Percentiles rank a stretch among this genome's conserved stretches.
phyloP scores from a whole-genome alignment of 1,140 invertebrate genomes.

The Caenorhabditis brenneri region DNA sequence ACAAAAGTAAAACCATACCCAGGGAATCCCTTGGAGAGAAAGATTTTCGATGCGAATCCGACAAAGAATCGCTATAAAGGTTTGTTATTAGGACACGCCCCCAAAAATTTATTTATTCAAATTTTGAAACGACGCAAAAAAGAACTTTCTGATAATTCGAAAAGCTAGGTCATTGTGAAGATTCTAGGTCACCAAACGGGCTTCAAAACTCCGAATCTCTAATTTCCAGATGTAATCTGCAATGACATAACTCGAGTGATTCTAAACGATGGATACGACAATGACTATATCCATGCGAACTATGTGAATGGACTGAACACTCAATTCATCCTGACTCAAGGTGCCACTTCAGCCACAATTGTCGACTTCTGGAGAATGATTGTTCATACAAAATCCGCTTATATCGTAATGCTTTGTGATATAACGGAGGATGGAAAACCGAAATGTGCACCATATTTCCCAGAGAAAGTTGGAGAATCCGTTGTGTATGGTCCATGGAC shows the following conservation, averaged over 20 bases:
- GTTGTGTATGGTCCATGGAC: neutral
- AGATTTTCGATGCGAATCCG: constrained; percentile 25
- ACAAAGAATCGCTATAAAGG: constrained; percentile 28
- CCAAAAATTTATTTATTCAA: too few species aligned
- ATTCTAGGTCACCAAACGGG: too few species aligned
- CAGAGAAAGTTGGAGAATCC: constrained; percentile 30
- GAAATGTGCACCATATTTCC: constrained; percentile 71
- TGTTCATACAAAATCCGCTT: constrained; percentile 71
- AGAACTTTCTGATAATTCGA: too few species aligned
- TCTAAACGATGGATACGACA: constrained; percentile 41
- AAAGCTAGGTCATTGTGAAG: too few species aligned
- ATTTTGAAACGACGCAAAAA: too few species aligned
- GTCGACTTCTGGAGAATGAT: constrained; percentile 73
- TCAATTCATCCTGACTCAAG: neutral
- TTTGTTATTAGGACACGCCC: too few species aligned
- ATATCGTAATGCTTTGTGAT: constrained; percentile 73
- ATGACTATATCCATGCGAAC: constrained; percentile 57
- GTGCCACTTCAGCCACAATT: constrained; percentile 67
- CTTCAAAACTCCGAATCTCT: too few species aligned
- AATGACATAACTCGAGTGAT: constrained; percentile 54
- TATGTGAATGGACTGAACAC: constrained; percentile 25
- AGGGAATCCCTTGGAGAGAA: neutral
- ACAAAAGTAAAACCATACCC: constrained; percentile 10
- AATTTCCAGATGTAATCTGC: constrained; percentile 54
- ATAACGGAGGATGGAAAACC: constrained; percentile 71